Percentiles rank a stretch among this genome's conserved stretches.
Evolutionary conservation across 2,797 vertebrate species (phyloP).

Genomic region (Gadopsis bispinosus): DNA sequence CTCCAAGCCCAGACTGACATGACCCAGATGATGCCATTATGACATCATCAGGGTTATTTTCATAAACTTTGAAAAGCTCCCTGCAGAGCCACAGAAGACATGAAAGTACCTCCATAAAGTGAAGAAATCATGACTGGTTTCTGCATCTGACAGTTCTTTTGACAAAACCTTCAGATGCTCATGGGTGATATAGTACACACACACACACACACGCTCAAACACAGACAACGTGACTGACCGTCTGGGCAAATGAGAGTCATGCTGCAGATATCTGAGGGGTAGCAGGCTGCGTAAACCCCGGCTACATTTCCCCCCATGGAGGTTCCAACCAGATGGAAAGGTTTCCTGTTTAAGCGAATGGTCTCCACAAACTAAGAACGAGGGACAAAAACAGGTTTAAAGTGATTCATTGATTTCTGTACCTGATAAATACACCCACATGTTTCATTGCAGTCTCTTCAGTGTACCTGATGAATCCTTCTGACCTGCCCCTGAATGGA

Average conservation of each 20-base stretch:
- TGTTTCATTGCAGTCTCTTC: background rate
- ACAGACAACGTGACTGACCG: constrained; percentile 84
- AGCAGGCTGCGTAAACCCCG: constrained; percentile 92
- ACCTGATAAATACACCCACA: background rate
- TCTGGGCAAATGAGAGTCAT: constrained; percentile 95
- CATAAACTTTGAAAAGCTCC: background rate
- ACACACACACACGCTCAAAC: constrained; percentile 20
- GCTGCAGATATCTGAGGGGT: constrained; percentile 91
- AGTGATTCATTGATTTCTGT: constrained; percentile 7
- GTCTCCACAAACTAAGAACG: constrained; percentile 91
- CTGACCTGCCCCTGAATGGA: constrained; percentile 92
- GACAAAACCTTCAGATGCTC: background rate
- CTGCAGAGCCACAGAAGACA: background rate
- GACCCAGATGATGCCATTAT: background rate
- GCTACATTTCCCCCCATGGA: constrained; percentile 97
- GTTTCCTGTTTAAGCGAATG: constrained; percentile 90
- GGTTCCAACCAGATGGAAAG: constrained; percentile 94
- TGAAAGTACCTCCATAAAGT: background rate
- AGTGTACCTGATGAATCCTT: constrained; percentile 93
- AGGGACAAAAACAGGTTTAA: constrained; percentile 26
- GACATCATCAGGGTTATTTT: background rate
- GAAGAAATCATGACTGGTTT: background rate
- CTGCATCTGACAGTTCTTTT: background rate
- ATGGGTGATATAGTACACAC: background rate
- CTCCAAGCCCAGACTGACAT: background rate